These are phyloP conservation scores for Pachypeltis micranthus DNA, from an alignment of 1,140 invertebrate genomes.

Conservation along the genomic window DNA sequence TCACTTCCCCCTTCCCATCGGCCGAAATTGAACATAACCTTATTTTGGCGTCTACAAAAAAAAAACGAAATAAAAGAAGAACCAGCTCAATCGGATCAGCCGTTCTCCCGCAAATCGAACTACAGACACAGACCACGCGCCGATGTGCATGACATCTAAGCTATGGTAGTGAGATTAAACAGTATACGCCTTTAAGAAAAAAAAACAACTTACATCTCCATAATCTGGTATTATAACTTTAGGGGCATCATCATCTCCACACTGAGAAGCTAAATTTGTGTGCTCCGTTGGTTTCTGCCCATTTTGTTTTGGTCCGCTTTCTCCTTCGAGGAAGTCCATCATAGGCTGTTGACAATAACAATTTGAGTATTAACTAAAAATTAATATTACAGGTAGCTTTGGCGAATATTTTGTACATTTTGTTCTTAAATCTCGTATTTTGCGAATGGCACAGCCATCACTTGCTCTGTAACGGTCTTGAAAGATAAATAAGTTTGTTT, in stretches of 20 bases:
- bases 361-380: too few species aligned
- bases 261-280: background rate
- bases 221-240: conserved; percentile 12
- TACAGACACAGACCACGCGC: background rate
- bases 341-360: conserved; percentile 9
- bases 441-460: too few species aligned
- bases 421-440: too few species aligned
- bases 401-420: too few species aligned
- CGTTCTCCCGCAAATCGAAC: background rate
- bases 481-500: too few species aligned
- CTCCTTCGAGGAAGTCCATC: conserved; percentile 15
- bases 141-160: background rate
- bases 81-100: background rate
- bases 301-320: conserved; percentile 5
- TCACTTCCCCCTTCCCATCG: too few species aligned
- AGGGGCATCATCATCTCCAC: conserved; percentile 8
- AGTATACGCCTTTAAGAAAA: background rate
- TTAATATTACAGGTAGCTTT: too few species aligned
- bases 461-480: too few species aligned
- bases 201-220: background rate
- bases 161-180: background rate
- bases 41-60: too few species aligned
- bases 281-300: background rate
- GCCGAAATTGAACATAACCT: too few species aligned
- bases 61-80: too few species aligned